These are phyloP conservation scores for Gadus chalcogrammus DNA, from an alignment of 2,113 vertebrate genomes.

Conservation along the genomic window DNA sequence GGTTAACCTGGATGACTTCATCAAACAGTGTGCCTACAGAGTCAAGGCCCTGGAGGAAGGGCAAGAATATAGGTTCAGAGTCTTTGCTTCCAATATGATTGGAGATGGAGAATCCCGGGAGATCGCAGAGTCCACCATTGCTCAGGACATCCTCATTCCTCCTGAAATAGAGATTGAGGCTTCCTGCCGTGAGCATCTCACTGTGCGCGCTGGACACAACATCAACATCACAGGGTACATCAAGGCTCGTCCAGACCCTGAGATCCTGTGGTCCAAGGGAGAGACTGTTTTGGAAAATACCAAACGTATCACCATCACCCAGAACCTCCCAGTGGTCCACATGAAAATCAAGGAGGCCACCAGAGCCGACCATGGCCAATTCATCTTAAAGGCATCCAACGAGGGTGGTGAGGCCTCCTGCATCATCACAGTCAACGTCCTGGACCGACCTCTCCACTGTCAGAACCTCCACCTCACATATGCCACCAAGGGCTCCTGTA, in stretches of 20 bases:
- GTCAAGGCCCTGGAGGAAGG: conserved; percentile 91
- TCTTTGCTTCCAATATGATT: conserved; percentile 90
- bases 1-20: conserved; percentile 89
- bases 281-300: conserved; percentile 79
- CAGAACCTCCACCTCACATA: conserved; percentile 86
- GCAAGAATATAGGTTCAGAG: conserved; percentile 89
- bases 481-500: conserved; percentile 87
- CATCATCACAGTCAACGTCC: conserved; percentile 87
- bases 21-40: conserved; percentile 87
- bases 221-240: conserved; percentile 87
- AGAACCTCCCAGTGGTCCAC: conserved; percentile 85
- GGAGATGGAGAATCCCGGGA: conserved; percentile 94
- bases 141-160: conserved; percentile 93
- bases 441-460: conserved; percentile 94
- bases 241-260: conserved; percentile 91
- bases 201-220: conserved; percentile 95
- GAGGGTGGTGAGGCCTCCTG: conserved; percentile 91
- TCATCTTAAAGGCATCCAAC: conserved; percentile 88
- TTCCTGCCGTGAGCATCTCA: conserved; percentile 84
- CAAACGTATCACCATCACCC: conserved; percentile 79
- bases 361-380: conserved; percentile 91
- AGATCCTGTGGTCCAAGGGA: conserved; percentile 90
- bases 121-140: conserved; percentile 86
- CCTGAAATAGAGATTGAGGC: conserved; percentile 93
- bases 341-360: conserved; percentile 88